These are phyloP conservation scores for Picathartes gymnocephalus DNA, from an alignment of 2,113 vertebrate species.

Conservation along the genomic window DNA sequence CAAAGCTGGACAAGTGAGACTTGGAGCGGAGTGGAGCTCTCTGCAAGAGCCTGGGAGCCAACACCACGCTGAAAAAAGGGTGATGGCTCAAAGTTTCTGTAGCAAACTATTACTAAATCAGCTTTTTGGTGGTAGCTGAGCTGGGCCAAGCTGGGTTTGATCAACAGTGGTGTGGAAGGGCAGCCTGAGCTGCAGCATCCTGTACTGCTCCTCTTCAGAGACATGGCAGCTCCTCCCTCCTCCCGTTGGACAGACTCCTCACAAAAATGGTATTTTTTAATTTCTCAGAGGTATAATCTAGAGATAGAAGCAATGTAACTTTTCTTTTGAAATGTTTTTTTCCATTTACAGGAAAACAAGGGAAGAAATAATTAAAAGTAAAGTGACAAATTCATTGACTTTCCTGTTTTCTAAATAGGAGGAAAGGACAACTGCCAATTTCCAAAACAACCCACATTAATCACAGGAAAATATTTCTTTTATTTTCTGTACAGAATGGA, in stretches of 20 bases:
- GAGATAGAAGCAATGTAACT: not conserved
- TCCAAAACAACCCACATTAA: not conserved
- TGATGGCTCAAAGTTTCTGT: not conserved
- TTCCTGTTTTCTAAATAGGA: not conserved
- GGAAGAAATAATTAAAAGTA: not conserved
- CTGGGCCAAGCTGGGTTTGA: not conserved
- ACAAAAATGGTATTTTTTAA: not conserved
- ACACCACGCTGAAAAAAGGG: rapidly evolving
- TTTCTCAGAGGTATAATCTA: not conserved
- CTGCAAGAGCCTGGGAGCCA: not conserved
- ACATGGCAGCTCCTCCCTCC: not conserved
- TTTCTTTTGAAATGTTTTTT: not conserved
- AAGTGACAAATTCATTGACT: not conserved
- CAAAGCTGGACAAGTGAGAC: not conserved
- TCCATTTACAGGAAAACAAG: not conserved
- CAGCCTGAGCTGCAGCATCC: not conserved
- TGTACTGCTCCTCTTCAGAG: not conserved
- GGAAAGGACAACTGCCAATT: not conserved
- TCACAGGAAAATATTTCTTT: not conserved
- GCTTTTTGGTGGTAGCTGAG: not conserved
- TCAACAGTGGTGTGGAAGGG: not conserved
- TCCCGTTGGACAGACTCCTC: not conserved
- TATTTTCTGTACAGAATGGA: not conserved
- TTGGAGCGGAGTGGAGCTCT: not conserved
- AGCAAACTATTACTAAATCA: not conserved